phyloP scores from a whole-genome alignment of 2,113 vertebrate genomes.

The Thymallus thymallus region DNA sequence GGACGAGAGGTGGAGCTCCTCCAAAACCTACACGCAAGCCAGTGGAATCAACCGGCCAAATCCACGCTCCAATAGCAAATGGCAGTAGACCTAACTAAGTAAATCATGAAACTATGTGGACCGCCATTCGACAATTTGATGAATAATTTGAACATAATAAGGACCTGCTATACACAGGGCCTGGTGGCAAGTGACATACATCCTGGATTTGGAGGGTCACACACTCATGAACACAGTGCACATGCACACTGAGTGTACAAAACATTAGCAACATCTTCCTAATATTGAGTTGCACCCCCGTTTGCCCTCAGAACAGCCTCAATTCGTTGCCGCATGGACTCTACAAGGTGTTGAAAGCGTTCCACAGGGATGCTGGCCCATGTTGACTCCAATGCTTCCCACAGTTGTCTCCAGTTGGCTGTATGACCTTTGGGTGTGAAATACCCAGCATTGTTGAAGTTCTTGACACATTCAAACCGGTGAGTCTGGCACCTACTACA shows the following conservation, averaged over 20 bases:
- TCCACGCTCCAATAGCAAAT: constrained; percentile 46
- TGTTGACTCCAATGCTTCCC: too few relatives aligned
- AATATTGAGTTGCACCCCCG: too few relatives aligned
- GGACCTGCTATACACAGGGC: constrained; percentile 22
- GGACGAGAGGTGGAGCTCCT: constrained; percentile 41
- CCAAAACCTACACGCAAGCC: constrained; percentile 47
- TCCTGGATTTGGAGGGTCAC: constrained; percentile 43
- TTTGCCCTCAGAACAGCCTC: too few relatives aligned
- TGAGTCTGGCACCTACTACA: too few relatives aligned
- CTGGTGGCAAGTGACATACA: constrained; percentile 19
- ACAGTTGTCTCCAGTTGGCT: too few relatives aligned
- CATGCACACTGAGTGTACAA: neutral
- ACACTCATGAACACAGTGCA: constrained; percentile 70
- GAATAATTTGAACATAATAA: constrained; percentile 44
- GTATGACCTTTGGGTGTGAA: too few relatives aligned
- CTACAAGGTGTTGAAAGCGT: too few relatives aligned
- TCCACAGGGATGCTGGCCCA: too few relatives aligned
- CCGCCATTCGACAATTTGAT: constrained; percentile 43
- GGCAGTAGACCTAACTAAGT: constrained; percentile 50
- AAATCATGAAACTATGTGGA: constrained; percentile 46
- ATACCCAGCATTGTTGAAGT: too few relatives aligned
- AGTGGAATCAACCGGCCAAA: constrained; percentile 31
- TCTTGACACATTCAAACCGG: too few relatives aligned
- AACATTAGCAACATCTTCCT: too few relatives aligned
- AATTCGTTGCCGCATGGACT: too few relatives aligned